phyloP scores from a whole-genome alignment of 2,113 vertebrate genomes.

The Ovis aries region DNA sequence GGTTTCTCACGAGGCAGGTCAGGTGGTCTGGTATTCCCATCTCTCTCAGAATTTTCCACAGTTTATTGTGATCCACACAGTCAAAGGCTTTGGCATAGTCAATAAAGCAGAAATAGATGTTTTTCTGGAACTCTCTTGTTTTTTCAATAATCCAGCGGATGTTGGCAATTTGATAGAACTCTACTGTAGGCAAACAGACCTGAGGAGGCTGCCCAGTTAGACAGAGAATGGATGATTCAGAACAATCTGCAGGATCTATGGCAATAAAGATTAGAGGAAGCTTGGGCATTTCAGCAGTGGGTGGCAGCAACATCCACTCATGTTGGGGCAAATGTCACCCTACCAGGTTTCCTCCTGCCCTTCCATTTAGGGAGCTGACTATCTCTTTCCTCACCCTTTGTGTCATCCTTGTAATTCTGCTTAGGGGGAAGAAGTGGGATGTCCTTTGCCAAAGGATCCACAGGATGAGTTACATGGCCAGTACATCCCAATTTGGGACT shows the following conservation, averaged over 20 bases:
- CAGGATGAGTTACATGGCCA: not conserved
- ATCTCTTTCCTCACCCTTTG: not conserved
- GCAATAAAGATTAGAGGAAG: not conserved
- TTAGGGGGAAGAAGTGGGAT: not conserved
- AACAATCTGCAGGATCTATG: not conserved
- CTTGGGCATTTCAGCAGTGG: not conserved
- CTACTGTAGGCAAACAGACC: not conserved
- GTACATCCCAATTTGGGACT: not conserved
- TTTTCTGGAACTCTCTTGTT: no score
- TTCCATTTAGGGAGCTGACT: not conserved
- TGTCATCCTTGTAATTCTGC: not conserved
- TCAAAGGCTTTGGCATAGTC: no score
- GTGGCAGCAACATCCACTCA: not conserved
- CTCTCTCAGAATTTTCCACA: no score
- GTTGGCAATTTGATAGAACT: not conserved
- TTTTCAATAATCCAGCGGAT: fast-evolving
- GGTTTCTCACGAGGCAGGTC: no score
- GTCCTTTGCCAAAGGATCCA: not conserved
- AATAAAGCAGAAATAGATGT: no score
- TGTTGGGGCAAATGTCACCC: not conserved
- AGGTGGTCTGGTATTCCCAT: no score
- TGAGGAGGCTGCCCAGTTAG: not conserved
- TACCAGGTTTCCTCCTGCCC: not conserved
- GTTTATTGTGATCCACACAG: no score
- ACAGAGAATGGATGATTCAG: not conserved